A percentile compares a stretch with the other conserved stretches of the same genome.
These are phyloP conservation scores for Matsumyia berberina DNA, from an alignment of 2,888 invertebrate genomes.

Conservation along the genomic window DNA sequence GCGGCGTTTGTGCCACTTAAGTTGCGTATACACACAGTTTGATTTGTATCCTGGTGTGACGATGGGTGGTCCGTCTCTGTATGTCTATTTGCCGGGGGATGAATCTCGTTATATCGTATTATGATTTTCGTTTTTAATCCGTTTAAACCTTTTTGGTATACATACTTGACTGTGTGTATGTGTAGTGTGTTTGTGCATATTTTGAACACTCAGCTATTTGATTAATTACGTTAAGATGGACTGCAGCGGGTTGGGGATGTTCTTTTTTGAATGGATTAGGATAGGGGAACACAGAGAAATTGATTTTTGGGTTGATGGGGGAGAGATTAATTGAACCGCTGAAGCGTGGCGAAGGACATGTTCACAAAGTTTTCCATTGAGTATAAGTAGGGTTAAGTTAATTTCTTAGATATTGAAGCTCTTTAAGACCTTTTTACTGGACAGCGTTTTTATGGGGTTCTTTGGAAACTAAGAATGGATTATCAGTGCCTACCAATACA, in stretches of 20 bases:
- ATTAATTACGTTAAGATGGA: slow-evolving; percentile 62
- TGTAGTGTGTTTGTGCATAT: background rate
- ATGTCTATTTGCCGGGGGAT: slow-evolving; percentile 1
- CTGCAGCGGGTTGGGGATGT: slow-evolving; percentile 6
- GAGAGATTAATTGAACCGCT: slow-evolving; percentile 1
- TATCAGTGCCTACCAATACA: no score
- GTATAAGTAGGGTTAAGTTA: no score
- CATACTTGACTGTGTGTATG: slow-evolving; percentile 15
- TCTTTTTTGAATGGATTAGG: slow-evolving; percentile 40
- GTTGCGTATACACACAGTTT: slow-evolving; percentile 20
- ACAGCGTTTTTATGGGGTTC: no score
- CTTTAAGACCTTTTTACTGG: no score
- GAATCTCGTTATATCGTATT: slow-evolving; percentile 47
- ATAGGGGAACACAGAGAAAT: slow-evolving; percentile 13
- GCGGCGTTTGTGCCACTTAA: slow-evolving; percentile 42
- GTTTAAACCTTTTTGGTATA: slow-evolving; percentile 34
- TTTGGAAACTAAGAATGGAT: no score
- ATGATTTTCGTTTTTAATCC: slow-evolving; percentile 65
- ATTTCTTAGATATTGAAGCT: no score
- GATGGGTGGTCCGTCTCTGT: background rate
- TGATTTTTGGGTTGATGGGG: slow-evolving; percentile 11
- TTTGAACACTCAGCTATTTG: slow-evolving; percentile 34
- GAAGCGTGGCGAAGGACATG: background rate
- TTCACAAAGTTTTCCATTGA: background rate
- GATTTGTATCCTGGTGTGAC: background rate